phyloP scores from a whole-genome alignment of 2,888 invertebrate species.

The Thera britannica region DNA sequence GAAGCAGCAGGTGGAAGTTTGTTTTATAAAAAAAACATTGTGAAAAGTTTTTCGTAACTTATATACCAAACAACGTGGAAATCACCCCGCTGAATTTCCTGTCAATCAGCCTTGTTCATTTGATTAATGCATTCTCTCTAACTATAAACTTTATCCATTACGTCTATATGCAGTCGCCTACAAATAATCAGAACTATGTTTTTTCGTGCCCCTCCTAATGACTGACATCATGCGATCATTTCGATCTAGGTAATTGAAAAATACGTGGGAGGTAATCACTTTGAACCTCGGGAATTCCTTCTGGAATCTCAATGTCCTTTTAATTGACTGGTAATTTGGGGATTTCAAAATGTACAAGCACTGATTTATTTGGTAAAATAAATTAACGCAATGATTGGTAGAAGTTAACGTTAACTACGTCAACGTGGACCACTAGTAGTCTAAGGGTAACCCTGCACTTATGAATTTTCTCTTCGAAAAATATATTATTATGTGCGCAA shows the following conservation, averaged over 20 bases:
- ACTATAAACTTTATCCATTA: slow-evolving; percentile 22
- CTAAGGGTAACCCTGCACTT: too few species aligned
- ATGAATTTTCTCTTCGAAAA: too few species aligned
- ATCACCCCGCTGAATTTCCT: not conserved
- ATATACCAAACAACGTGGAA: too few species aligned
- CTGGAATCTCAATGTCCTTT: slow-evolving; percentile 12
- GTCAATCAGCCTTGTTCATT: not conserved
- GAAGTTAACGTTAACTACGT: too few species aligned
- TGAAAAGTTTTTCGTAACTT: too few species aligned
- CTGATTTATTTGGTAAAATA: not conserved
- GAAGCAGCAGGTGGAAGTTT: too few species aligned
- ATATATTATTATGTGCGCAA: too few species aligned
- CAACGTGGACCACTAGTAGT: too few species aligned
- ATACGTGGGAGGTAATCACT: slow-evolving; percentile 30
- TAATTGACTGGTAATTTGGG: slow-evolving; percentile 1
- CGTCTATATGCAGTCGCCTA: slow-evolving; percentile 10
- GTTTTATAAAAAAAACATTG: too few species aligned
- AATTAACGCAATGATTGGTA: too few species aligned
- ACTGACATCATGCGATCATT: slow-evolving; percentile 35
- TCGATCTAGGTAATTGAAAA: slow-evolving; percentile 29
- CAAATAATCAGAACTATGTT: slow-evolving; percentile 22
- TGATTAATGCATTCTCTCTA: not conserved
- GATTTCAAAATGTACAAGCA: not conserved
- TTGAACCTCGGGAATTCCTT: slow-evolving; percentile 15
- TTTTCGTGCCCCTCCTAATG: slow-evolving; percentile 23